A percentile compares a stretch with the other conserved stretches of the same genome.
Conservation (phyloP, 2,797 vertebrate genomes). For the Micrastur ruficollis region DNA sequence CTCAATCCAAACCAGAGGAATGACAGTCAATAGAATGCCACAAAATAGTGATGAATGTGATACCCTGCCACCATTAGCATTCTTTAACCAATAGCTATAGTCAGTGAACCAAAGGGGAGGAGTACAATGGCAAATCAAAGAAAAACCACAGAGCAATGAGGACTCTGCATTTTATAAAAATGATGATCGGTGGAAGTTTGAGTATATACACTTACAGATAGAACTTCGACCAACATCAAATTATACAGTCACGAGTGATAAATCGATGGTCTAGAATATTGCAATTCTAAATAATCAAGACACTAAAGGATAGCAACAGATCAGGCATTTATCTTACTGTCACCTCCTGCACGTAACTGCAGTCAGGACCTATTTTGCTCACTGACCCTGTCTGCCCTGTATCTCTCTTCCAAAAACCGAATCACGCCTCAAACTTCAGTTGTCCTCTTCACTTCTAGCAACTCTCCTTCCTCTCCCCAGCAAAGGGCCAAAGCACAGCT, state of each 20-base stretch:
- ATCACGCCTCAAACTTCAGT: neutral
- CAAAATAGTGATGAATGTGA: neutral
- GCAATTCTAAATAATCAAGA: neutral
- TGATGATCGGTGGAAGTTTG: neutral
- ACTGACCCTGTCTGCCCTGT: neutral
- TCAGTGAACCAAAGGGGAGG: neutral
- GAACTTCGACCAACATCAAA: neutral
- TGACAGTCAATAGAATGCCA: rapidly evolving
- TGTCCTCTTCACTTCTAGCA: neutral
- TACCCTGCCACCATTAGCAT: neutral
- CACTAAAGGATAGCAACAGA: neutral
- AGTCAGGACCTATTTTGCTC: neutral
- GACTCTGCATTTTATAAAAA: neutral
- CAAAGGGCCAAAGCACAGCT: neutral
- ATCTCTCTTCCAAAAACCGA: neutral
- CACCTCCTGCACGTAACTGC: neutral
- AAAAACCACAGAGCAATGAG: neutral
- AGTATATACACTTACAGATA: neutral
- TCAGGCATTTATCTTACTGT: neutral
- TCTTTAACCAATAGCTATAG: neutral
- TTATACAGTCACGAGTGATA: neutral
- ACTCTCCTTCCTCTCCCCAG: neutral
- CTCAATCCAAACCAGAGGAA: neutral
- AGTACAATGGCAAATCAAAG: rapidly evolving
- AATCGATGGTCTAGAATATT: neutral